Conservation (phyloP, 2,113 vertebrate genomes). For the Carassius gibelio region DNA sequence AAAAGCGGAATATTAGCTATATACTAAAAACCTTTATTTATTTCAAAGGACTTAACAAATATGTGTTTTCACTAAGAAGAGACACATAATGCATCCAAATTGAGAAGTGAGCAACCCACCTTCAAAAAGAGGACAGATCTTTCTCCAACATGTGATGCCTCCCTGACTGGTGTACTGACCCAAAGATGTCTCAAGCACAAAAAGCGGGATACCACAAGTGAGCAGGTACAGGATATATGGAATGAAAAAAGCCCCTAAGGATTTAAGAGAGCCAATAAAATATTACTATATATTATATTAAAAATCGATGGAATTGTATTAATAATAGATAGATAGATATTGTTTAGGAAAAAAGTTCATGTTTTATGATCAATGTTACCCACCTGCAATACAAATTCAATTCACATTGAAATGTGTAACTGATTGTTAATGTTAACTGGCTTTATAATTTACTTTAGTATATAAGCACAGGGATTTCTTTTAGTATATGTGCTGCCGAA, state of each 20-base stretch:
- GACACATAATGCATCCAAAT: not conserved
- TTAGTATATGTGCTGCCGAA: not conserved
- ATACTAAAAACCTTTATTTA: not conserved
- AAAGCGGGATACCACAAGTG: conserved; percentile 72
- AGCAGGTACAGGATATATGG: conserved; percentile 72
- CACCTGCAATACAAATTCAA: not conserved
- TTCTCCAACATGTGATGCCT: conserved; percentile 74
- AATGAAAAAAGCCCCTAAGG: conserved; percentile 71
- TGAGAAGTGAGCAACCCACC: conserved; percentile 57
- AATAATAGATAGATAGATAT: not conserved
- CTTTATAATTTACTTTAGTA: not conserved
- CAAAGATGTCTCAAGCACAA: conserved; percentile 75
- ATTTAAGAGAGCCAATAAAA: not conserved
- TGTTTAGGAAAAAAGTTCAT: not conserved
- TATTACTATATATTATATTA: not conserved
- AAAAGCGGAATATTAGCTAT: not conserved
- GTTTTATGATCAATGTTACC: not conserved
- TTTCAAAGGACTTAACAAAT: not conserved
- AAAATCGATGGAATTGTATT: no score
- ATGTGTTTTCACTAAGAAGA: not conserved
- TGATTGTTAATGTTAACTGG: not conserved
- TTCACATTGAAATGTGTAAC: not conserved
- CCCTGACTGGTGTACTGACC: conserved; percentile 75
- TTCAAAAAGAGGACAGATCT: conserved; percentile 76
- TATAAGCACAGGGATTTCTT: not conserved